Percentiles rank a stretch among this genome's conserved stretches.
Conservation (phyloP, 2,113 vertebrate species). For the Varanus salvator region DNA sequence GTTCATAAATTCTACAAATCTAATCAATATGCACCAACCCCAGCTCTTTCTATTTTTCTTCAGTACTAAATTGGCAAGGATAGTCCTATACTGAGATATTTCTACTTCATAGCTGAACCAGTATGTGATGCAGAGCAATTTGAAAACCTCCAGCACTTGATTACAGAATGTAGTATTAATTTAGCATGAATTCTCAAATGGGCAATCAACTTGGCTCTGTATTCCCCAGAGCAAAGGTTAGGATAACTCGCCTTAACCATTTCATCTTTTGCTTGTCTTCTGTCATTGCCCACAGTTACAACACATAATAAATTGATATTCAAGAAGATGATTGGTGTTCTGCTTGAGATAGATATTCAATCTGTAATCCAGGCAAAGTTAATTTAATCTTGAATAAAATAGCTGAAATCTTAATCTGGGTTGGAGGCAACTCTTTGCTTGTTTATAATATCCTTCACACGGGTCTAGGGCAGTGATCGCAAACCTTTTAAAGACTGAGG, state of each 20-base stretch:
- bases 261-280: slow-evolving; percentile 16
- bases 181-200: slow-evolving; percentile 32
- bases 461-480: not conserved
- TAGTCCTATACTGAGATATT: slow-evolving; percentile 21
- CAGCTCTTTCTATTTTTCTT: slow-evolving; percentile 23
- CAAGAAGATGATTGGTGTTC: not conserved
- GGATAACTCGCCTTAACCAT: slow-evolving; percentile 9
- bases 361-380: not conserved
- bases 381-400: slow-evolving; percentile 22
- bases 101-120: not conserved
- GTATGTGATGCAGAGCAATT: slow-evolving; percentile 26
- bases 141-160: slow-evolving; percentile 28
- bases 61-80: slow-evolving; percentile 36
- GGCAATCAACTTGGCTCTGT: slow-evolving; percentile 9
- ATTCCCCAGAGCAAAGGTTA: slow-evolving; percentile 1
- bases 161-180: slow-evolving; percentile 30
- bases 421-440: not conserved
- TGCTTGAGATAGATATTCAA: slow-evolving; percentile 29
- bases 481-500: not conserved
- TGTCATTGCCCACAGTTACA: slow-evolving; percentile 27
- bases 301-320: slow-evolving; percentile 35
- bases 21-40: not conserved
- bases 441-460: slow-evolving; percentile 11
- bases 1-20: not conserved
- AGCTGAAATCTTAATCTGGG: not conserved